Evolutionary conservation across 2,797 vertebrate species (phyloP), one percentile per base, ranked within the genome.

Genomic region (Sebastolobus altivelis): DNA sequence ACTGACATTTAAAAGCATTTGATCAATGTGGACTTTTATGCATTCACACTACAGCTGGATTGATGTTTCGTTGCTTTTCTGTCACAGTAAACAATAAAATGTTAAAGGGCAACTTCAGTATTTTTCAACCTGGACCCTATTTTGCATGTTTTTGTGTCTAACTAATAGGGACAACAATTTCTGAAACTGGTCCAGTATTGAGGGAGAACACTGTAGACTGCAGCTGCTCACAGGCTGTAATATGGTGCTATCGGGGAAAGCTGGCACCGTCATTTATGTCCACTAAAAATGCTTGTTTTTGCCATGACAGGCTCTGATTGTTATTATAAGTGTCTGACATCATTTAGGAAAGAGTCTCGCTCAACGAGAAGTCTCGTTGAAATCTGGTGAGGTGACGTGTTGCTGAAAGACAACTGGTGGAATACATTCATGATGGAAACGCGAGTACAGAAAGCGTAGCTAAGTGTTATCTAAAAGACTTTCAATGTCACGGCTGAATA

Each of bases 51-150:
- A 16, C 52, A 77, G 12, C 20, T 60, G 37, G 8, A 59, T 22
- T 37, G 8, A 63, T 79, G 54, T 66, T 72, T 65, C 4, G 54
- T 49, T 49, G 4, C 11, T 58, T 69, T 56, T 77, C 16, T 38
- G 20, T 65, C 55, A 68, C 40, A 61, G 35, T 55, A 38, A 20
- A 29, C 11, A 70, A 33, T 20, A 65, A 66, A 71, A 37, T 25
- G 4, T 20, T 2, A 14, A 52, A 52, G 49, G 49, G n/a, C 8
- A 9, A 52, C 49, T 52, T 52, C 10, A 9, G 49, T 52, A 52
- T 52, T 52, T n/a, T 52, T 52, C 49, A 52, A 52, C 49, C 49
- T 52, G 49, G 0, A 52, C 49, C 43, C 20, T 52, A 52, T 52
- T 52, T 52, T 52, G 8, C 8, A 52, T 52, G 49, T n/a, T 52